These are phyloP conservation scores for Merops nubicus DNA, from an alignment of 2,113 vertebrate species.

Conservation along the genomic window DNA sequence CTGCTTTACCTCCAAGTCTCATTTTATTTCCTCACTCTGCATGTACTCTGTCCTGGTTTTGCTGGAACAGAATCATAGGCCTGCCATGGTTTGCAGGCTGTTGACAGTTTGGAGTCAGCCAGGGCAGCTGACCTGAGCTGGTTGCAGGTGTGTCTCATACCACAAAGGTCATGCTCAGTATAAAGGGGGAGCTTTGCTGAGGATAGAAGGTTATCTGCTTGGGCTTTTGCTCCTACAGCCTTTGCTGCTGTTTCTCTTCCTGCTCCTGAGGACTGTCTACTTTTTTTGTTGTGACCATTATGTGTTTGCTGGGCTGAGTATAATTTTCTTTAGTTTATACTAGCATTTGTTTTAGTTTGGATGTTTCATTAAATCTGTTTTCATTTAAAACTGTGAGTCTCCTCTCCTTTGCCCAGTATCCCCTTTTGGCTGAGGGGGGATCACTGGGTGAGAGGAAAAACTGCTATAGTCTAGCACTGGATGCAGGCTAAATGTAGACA, in stretches of 20 bases:
- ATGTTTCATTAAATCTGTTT: too few relatives aligned
- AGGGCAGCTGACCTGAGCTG: not conserved
- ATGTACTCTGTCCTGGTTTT: not conserved
- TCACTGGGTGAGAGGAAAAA: not conserved
- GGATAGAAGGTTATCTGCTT: too few relatives aligned
- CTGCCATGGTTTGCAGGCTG: not conserved
- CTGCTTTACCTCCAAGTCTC: not conserved
- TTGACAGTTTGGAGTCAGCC: not conserved
- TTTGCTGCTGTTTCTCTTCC: too few relatives aligned
- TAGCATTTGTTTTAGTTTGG: too few relatives aligned
- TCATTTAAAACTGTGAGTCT: too few relatives aligned
- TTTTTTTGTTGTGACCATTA: not conserved
- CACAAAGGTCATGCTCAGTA: not conserved
- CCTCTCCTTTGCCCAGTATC: too few relatives aligned
- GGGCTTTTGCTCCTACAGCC: not conserved
- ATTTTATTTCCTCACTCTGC: not conserved
- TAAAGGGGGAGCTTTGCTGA: not conserved
- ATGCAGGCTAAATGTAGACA: not conserved
- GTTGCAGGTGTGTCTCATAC: not conserved
- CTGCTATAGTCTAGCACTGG: not conserved
- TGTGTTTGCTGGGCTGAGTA: too few relatives aligned
- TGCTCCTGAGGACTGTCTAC: not conserved
- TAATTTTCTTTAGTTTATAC: too few relatives aligned
- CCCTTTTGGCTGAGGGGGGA: too few relatives aligned
- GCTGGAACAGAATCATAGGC: not conserved